Conservation (phyloP, 1,140 invertebrate species). For the Vanessa tameamea region DNA sequence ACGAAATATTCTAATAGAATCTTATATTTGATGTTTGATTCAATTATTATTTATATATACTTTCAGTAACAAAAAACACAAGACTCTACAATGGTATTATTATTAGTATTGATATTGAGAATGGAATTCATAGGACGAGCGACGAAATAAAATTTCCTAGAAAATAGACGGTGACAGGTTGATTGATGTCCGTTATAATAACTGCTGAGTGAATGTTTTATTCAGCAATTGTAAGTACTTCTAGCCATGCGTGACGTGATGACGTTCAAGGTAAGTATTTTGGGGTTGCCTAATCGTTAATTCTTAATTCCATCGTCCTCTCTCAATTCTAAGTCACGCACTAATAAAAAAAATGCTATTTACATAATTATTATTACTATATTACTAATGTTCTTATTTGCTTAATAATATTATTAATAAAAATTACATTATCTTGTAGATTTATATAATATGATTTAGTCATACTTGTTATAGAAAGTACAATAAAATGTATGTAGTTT, state of each 20-base stretch:
- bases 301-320: conserved; percentile 54
- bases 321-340: conserved; percentile 41
- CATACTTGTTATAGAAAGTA: too few species aligned
- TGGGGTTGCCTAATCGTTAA: conserved; percentile 56
- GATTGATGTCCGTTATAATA: conserved; percentile 70
- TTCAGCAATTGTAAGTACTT: conserved; percentile 49
- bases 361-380: conserved; percentile 2
- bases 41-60: neutral
- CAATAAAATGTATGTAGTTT: too few species aligned
- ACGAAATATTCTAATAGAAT: too few species aligned
- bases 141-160: conserved; percentile 64
- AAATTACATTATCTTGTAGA: conserved; percentile 1
- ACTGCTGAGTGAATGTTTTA: conserved; percentile 69
- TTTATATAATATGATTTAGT: too few species aligned
- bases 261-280: conserved; percentile 66
- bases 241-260: conserved; percentile 58
- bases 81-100: neutral
- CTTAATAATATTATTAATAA: neutral
- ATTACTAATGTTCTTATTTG: conserved; percentile 4
- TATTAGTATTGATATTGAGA: conserved; percentile 20
- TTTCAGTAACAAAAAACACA: neutral
- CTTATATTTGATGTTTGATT: too few species aligned
- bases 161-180: conserved; percentile 67
- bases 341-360: conserved; percentile 19
- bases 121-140: conserved; percentile 34